These are phyloP conservation scores for Drosophila paramelanica DNA, from an alignment of 2,888 invertebrate genomes.

Conservation along the genomic window DNA sequence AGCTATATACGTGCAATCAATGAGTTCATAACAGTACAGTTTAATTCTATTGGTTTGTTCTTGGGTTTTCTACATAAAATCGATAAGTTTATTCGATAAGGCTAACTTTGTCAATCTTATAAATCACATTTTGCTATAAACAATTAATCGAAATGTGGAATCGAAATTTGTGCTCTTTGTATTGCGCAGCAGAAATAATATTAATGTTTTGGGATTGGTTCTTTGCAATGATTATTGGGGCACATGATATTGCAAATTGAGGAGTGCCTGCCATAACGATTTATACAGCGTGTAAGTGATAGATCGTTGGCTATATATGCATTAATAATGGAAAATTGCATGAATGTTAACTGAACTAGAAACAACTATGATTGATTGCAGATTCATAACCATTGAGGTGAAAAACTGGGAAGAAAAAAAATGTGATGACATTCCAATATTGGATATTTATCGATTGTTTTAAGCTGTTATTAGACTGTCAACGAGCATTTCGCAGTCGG, in stretches of 20 bases:
- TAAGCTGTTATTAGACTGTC: too few species aligned
- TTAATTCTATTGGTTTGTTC: too few species aligned
- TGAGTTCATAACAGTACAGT: too few species aligned
- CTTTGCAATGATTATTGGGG: constrained; percentile 31
- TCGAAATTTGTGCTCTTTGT: constrained; percentile 31
- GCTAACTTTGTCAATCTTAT: constrained; percentile 32
- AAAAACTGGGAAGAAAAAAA: constrained; percentile 6
- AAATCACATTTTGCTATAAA: constrained; percentile 48
- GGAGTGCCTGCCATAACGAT: constrained; percentile 44
- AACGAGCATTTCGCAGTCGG: too few species aligned
- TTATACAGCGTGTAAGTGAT: constrained; percentile 29
- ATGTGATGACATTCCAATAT: not conserved
- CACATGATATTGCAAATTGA: constrained; percentile 19
- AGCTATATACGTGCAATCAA: too few species aligned
- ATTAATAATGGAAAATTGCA: constrained; percentile 18
- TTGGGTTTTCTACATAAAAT: constrained; percentile 55
- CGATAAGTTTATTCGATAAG: constrained; percentile 51
- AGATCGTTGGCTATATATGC: constrained; percentile 14
- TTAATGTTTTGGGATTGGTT: constrained; percentile 36
- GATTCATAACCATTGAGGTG: constrained; percentile 17
- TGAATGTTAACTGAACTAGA: constrained; percentile 49
- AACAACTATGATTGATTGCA: constrained; percentile 46
- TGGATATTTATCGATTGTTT: too few species aligned
- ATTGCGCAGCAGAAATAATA: constrained; percentile 25
- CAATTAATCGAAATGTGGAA: constrained; percentile 23